Conservation (phyloP, 2,888 invertebrate species). For the Cantharis nigra region DNA sequence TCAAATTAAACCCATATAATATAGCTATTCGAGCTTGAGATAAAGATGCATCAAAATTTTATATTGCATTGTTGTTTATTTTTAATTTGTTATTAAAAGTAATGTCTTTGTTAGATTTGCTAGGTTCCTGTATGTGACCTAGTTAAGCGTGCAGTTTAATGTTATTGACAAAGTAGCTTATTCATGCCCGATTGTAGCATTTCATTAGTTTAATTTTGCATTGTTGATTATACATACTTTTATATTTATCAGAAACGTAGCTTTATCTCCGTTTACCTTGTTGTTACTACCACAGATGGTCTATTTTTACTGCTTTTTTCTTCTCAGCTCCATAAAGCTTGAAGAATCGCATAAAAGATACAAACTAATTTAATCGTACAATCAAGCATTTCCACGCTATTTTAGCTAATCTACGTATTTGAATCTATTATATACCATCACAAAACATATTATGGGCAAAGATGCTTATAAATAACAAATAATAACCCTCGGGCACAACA, state of each 20-base stretch:
- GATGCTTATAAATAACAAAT: too few relatives aligned
- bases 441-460: too few relatives aligned
- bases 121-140: neutral
- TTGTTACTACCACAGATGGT: neutral
- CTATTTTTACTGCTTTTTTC: neutral
- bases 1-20: too few relatives aligned
- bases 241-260: neutral
- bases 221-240: neutral
- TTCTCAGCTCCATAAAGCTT: neutral
- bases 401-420: neutral
- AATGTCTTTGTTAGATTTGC: neutral
- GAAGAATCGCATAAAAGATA: neutral
- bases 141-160: neutral
- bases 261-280: neutral
- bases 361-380: neutral
- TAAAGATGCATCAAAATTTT: neutral
- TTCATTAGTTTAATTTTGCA: neutral
- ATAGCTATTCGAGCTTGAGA: neutral
- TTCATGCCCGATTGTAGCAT: neutral
- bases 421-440: neutral
- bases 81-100: neutral
- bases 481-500: too few relatives aligned
- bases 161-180: neutral
- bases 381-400: neutral
- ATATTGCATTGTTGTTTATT: neutral